Evolutionary conservation across 2,888 invertebrate genomes (phyloP).

Genomic region (Pseudococcus longispinus): DNA sequence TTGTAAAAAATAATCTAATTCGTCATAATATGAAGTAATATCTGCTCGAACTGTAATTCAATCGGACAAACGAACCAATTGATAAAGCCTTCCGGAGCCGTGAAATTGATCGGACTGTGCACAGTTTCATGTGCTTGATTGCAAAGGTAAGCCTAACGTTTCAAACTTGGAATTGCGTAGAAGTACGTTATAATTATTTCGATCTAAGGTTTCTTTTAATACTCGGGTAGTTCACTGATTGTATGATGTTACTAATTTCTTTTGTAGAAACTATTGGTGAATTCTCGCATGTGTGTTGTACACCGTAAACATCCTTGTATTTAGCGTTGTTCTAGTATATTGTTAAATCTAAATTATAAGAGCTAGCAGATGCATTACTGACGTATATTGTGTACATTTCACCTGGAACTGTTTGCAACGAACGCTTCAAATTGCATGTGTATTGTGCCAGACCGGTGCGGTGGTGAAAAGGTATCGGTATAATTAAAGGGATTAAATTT

Average conservation of each 20-base stretch:
- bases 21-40: background rate
- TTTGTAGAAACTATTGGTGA: background rate
- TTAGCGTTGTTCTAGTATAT: background rate
- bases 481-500: background rate
- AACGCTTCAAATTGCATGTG: conserved; percentile 12
- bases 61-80: background rate
- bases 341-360: background rate
- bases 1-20: background rate
- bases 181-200: background rate
- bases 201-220: background rate
- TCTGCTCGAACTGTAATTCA: background rate
- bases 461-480: background rate
- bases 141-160: background rate
- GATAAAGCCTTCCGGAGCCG: background rate
- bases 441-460: background rate
- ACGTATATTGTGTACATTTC: background rate
- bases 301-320: background rate
- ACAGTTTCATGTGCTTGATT: background rate
- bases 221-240: background rate
- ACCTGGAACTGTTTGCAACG: background rate
- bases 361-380: conserved; percentile 44
- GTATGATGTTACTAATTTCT: background rate
- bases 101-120: background rate
- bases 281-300: background rate
- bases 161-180: background rate